phyloP scores from a whole-genome alignment of 2,113 vertebrate genomes.

The Crotalus tigris region DNA sequence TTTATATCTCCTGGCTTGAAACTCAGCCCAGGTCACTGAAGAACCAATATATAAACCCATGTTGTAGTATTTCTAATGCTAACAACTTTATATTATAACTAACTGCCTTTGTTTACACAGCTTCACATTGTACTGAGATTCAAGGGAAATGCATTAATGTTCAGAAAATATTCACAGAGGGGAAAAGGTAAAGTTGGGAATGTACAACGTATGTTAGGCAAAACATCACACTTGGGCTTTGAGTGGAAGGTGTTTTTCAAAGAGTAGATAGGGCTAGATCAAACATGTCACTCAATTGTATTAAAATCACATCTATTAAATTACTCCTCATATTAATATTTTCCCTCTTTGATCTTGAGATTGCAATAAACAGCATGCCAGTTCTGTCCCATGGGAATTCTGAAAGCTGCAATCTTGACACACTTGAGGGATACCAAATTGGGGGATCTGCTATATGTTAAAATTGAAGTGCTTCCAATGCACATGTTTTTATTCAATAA shows the following conservation, averaged over 20 bases:
- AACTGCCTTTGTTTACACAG: background rate
- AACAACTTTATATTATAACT: background rate
- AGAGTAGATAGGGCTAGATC: background rate
- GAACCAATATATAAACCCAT: conserved; percentile 25
- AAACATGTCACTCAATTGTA: background rate
- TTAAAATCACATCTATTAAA: background rate
- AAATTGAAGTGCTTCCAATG: background rate
- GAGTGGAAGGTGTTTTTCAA: background rate
- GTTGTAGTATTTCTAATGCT: background rate
- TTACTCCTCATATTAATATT: background rate
- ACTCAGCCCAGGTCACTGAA: background rate
- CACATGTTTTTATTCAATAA: background rate
- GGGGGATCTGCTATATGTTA: background rate
- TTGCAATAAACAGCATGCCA: background rate
- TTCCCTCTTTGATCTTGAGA: background rate
- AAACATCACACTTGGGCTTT: background rate
- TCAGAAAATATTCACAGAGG: background rate
- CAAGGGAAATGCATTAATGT: background rate
- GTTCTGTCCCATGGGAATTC: background rate
- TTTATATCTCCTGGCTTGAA: conserved; percentile 14
- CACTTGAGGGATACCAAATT: background rate
- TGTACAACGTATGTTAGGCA: background rate
- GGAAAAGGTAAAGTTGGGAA: background rate
- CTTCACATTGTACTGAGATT: background rate
- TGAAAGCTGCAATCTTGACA: background rate